Conservation (phyloP, 2,113 vertebrate genomes). For the Junco hyemalis region DNA sequence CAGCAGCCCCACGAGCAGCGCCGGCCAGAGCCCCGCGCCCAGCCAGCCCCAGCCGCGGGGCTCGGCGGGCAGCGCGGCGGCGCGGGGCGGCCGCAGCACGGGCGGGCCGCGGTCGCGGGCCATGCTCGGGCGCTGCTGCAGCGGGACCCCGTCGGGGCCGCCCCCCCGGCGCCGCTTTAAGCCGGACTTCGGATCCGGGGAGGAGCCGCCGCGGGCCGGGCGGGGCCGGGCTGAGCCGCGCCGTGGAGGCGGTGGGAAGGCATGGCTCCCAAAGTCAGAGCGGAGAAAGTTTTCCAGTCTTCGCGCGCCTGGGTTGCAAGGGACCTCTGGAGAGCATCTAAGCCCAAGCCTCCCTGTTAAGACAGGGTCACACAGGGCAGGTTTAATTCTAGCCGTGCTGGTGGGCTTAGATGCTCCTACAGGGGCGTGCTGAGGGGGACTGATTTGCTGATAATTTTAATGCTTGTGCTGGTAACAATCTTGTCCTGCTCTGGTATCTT, state of each 20-base stretch:
- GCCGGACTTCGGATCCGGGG: neutral
- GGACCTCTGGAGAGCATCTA: neutral
- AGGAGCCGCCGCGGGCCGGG: neutral
- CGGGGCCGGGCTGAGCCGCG: neutral
- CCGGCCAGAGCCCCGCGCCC: slow-evolving; percentile 20
- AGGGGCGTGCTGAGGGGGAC: too few relatives aligned
- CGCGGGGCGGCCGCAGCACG: neutral
- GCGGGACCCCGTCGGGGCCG: neutral
- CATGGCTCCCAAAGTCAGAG: rapidly evolving
- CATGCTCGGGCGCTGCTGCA: neutral
- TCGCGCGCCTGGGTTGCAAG: rapidly evolving
- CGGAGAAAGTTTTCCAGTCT: rapidly evolving
- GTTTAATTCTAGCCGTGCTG: neutral
- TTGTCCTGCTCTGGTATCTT: neutral
- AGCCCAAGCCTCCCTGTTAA: neutral
- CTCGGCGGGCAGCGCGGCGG: neutral
- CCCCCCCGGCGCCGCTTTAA: too few relatives aligned
- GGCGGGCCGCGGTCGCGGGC: neutral
- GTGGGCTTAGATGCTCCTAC: neutral
- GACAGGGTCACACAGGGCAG: neutral
- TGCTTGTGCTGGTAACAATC: neutral
- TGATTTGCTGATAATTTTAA: neutral
- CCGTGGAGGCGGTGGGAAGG: rapidly evolving
- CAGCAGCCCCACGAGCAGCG: slow-evolving; percentile 44
- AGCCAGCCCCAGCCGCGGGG: neutral